Percentiles rank a stretch among this genome's conserved stretches.
These are phyloP conservation scores for Anthopleura xanthogrammica DNA, from an alignment of 92 coral and sea anemone genomes.

Conservation along the genomic window DNA sequence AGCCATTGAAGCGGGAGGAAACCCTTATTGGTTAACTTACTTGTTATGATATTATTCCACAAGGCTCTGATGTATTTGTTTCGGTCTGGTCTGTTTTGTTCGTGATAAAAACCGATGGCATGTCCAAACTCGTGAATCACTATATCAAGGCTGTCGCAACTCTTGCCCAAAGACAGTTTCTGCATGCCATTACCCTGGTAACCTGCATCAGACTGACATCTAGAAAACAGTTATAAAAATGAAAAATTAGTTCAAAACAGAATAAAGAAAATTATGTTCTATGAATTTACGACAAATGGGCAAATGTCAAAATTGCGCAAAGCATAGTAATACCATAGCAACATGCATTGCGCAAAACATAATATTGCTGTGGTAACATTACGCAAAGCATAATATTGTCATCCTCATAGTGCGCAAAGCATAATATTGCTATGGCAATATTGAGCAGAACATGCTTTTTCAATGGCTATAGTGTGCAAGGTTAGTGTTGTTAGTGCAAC, in stretches of 20 bases:
- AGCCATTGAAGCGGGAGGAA: too few species aligned
- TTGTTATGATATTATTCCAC: slow-evolving; percentile 60
- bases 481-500: too few species aligned
- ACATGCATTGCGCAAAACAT: background rate
- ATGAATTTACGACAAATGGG: too few species aligned
- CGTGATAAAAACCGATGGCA: slow-evolving; percentile 84
- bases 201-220: slow-evolving; percentile 94
- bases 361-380: background rate
- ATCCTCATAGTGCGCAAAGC: background rate
- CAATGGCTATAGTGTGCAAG: too few species aligned
- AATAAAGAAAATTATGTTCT: too few species aligned
- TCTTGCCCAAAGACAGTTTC: slow-evolving; percentile 70
- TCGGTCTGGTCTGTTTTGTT: slow-evolving; percentile 93
- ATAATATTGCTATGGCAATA: background rate
- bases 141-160: slow-evolving; percentile 74
- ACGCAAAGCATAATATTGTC: background rate
- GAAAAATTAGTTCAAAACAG: background rate
- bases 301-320: background rate
- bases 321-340: background rate
- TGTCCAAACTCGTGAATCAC: slow-evolving; percentile 95
- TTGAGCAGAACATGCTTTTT: background rate
- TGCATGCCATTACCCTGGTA: slow-evolving; percentile 69
- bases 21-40: slow-evolving; percentile 41
- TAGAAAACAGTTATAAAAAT: slow-evolving; percentile 11
- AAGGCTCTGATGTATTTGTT: slow-evolving; percentile 66